Conservation (phyloP, 2,113 vertebrate species). For the Rhinogobius similis region DNA sequence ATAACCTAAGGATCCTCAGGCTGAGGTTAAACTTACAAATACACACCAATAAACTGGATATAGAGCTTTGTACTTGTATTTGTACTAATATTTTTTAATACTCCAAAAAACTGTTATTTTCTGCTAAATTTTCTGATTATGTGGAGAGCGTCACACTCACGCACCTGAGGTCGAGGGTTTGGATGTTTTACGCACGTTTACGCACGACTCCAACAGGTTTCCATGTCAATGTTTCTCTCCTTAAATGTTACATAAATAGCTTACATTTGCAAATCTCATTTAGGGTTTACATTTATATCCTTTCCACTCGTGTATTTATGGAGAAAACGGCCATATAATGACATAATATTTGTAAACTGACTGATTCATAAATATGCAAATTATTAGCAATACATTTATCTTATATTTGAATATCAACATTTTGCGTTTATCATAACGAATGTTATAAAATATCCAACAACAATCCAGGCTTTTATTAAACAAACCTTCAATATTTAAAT, state of each 20-base stretch:
- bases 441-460: not conserved
- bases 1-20: too few relatives aligned
- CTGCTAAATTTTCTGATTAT: too few relatives aligned
- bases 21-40: not conserved
- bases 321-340: not conserved
- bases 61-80: too few relatives aligned
- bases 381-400: not conserved
- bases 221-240: not conserved
- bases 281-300: not conserved
- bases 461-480: not conserved
- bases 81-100: too few relatives aligned
- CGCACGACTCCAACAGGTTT: conserved; percentile 4
- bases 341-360: too few relatives aligned
- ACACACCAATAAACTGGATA: not conserved
- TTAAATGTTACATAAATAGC: not conserved
- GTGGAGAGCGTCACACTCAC: too few relatives aligned
- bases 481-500: conserved; percentile 21
- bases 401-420: not conserved
- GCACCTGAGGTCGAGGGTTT: not conserved
- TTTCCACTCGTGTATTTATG: not conserved
- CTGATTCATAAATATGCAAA: not conserved
- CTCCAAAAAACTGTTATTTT: too few relatives aligned
- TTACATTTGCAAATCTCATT: not conserved
- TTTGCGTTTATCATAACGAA: not conserved
- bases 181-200: not conserved